These are phyloP conservation scores for Chaetogeoica ovagalla DNA, from an alignment of 2,888 invertebrate genomes.

Conservation along the genomic window DNA sequence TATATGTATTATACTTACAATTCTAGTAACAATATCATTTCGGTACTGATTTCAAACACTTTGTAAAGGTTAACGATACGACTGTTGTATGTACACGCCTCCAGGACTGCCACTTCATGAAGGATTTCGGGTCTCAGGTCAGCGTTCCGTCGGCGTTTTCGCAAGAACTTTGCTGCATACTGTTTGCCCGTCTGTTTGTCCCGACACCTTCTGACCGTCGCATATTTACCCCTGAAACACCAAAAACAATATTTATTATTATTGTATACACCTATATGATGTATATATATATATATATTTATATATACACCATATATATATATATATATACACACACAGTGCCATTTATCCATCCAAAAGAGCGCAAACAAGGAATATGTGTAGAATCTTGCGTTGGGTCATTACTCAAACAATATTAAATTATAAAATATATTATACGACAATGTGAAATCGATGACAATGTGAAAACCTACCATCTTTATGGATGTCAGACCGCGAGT, in stretches of 20 bases:
- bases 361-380: too few relatives aligned
- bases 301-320: too few relatives aligned
- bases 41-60: slow-evolving; percentile 68
- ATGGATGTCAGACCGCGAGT: too few relatives aligned
- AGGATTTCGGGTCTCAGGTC: slow-evolving; percentile 86
- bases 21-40: slow-evolving; percentile 85
- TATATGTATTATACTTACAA: slow-evolving; percentile 66
- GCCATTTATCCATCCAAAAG: too few relatives aligned
- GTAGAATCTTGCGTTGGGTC: too few relatives aligned
- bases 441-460: too few relatives aligned
- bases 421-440: too few relatives aligned
- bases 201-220: slow-evolving; percentile 87
- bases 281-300: too few relatives aligned
- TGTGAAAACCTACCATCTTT: too few relatives aligned
- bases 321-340: too few relatives aligned
- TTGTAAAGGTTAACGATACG: slow-evolving; percentile 89
- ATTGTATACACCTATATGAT: too few relatives aligned
- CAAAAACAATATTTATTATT: neutral
- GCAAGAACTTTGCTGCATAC: slow-evolving; percentile 95
- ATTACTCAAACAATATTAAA: too few relatives aligned
- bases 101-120: slow-evolving; percentile 91
- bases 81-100: slow-evolving; percentile 79
- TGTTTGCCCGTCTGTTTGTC: slow-evolving; percentile 83
- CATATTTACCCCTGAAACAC: slow-evolving; percentile 91
- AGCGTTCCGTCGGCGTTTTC: slow-evolving; percentile 83